A percentile compares a stretch with the other conserved stretches of the same genome.
phyloP scores from a whole-genome alignment of 2,797 vertebrate genomes.

The Pogoniulus pusillus region DNA sequence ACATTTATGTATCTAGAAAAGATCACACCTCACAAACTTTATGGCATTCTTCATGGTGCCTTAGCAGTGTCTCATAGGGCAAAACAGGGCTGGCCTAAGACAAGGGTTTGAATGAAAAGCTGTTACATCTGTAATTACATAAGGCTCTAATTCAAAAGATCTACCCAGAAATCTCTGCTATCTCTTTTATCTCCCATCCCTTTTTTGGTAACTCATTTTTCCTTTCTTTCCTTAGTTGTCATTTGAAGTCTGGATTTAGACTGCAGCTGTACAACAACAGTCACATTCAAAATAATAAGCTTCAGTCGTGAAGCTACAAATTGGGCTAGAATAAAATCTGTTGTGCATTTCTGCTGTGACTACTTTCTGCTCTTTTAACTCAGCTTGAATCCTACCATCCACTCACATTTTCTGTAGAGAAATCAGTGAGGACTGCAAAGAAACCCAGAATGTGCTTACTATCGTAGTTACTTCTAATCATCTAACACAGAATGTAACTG shows the following conservation, averaged over 20 bases:
- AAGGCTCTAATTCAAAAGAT: background rate
- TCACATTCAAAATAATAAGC: background rate
- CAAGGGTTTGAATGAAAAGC: background rate
- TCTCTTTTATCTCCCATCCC: background rate
- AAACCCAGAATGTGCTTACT: background rate
- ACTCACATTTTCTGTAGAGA: background rate
- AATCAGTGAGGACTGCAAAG: background rate
- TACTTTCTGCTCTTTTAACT: background rate
- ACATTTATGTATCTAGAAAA: background rate
- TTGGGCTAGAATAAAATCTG: background rate
- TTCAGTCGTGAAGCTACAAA: background rate
- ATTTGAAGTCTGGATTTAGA: background rate
- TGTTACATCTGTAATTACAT: background rate
- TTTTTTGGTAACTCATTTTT: background rate
- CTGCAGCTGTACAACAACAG: background rate
- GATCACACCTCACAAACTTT: background rate
- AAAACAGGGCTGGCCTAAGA: background rate
- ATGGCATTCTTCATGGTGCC: background rate
- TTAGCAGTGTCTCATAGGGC: background rate
- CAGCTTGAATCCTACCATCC: background rate
- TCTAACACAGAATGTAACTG: background rate
- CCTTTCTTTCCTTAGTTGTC: background rate
- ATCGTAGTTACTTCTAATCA: background rate
- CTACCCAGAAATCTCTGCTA: background rate
- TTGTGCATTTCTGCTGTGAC: background rate